Evolutionary conservation across 2,888 invertebrate genomes (phyloP).

Genomic region (Drosophila acutilabella): DNA sequence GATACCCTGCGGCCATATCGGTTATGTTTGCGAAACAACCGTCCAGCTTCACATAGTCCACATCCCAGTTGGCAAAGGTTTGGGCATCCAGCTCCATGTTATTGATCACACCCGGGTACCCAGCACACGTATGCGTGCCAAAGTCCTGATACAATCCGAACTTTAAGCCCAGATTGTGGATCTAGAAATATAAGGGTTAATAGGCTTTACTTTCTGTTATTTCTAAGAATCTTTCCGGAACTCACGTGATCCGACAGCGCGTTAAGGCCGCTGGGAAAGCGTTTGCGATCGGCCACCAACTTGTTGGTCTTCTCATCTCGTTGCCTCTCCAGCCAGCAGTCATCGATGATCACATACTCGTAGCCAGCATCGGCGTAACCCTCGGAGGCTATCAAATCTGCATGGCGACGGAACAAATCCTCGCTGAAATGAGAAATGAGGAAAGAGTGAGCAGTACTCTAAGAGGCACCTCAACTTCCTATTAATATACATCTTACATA

Average conservation of each 20-base stretch:
- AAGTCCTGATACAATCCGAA: constrained; percentile 93
- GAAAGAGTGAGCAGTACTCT: no score
- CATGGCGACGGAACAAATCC: constrained; percentile 87
- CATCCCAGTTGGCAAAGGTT: constrained; percentile 91
- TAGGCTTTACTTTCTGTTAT: no score
- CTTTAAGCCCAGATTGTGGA: constrained; percentile 89
- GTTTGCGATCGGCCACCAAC: constrained; percentile 88
- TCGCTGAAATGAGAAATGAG: constrained; percentile 85
- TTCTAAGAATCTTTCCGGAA: neutral
- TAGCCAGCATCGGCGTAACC: constrained; percentile 91
- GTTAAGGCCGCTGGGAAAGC: constrained; percentile 91
- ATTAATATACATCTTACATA: no score
- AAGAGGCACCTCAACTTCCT: no score
- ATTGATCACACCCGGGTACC: constrained; percentile 90
- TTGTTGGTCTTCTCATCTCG: constrained; percentile 87
- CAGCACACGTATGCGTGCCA: constrained; percentile 91
- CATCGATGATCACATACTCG: constrained; percentile 90
- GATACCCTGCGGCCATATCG: constrained; percentile 89
- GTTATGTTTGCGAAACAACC: constrained; percentile 89
- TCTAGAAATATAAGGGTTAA: constrained; percentile 77
- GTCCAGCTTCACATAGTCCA: constrained; percentile 93
- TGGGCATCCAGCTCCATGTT: constrained; percentile 89
- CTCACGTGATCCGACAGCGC: constrained; percentile 90
- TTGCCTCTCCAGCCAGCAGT: constrained; percentile 90
- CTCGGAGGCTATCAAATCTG: constrained; percentile 88